A percentile compares a stretch with the other conserved stretches of the same genome.
Conservation (phyloP, 2,797 vertebrate species). For the Meriones psammophilus region DNA sequence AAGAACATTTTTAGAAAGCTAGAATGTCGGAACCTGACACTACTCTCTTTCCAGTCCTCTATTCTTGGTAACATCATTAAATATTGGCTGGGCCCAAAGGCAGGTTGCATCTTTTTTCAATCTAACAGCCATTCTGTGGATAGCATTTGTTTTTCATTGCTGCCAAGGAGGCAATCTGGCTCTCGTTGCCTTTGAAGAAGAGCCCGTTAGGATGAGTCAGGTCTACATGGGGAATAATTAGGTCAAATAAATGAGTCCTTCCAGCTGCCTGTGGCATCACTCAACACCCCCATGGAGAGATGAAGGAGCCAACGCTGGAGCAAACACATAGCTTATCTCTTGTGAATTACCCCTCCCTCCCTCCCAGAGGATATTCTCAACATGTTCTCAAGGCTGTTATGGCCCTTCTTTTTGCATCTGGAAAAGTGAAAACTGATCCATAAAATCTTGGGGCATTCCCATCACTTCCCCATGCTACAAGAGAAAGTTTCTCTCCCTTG, state of each 20-base stretch:
- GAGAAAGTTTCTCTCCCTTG: not conserved
- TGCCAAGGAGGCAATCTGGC: constrained; percentile 88
- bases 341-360: not conserved
- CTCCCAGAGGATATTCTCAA: not conserved
- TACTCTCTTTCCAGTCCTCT: constrained; percentile 67
- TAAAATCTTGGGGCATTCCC: not conserved
- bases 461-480: not conserved
- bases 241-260: constrained; percentile 80
- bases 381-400: constrained; percentile 13
- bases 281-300: constrained; percentile 75
- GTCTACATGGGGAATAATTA: constrained; percentile 85
- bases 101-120: constrained; percentile 82
- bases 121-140: constrained; percentile 81
- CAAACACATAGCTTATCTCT: constrained; percentile 18
- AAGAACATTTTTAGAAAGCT: constrained; percentile 74
- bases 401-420: constrained; percentile 35
- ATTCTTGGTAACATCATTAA: constrained; percentile 79
- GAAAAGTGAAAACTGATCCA: constrained; percentile 41
- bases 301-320: constrained; percentile 39
- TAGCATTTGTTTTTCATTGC: constrained; percentile 85
- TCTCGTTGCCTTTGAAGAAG: constrained; percentile 88
- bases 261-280: constrained; percentile 76
- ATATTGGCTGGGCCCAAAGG: constrained; percentile 61
- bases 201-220: constrained; percentile 84
- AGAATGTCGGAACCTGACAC: constrained; percentile 68